These are phyloP conservation scores for Manis pentadactyla DNA, from an alignment of 2,797 vertebrate species.

Conservation along the genomic window DNA sequence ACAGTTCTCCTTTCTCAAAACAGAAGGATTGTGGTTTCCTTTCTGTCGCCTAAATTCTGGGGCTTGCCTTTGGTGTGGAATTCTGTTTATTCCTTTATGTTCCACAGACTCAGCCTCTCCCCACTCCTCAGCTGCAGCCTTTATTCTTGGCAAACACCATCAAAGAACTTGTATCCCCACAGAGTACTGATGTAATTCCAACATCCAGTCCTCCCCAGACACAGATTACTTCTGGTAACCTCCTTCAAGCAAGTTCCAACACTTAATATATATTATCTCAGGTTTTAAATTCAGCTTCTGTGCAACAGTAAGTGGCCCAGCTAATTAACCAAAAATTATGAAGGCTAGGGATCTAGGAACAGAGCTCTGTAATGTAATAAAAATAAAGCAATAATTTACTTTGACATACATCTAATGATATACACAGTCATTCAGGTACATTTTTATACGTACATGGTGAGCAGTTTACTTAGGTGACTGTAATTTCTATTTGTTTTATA, in stretches of 20 bases:
- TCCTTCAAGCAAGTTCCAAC: slow-evolving; percentile 1
- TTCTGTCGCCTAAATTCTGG: not conserved
- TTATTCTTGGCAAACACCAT: not conserved
- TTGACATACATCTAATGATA: not conserved
- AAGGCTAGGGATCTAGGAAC: not conserved
- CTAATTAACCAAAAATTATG: not conserved
- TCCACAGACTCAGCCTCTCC: not conserved
- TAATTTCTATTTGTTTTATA: not conserved
- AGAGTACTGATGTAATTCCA: not conserved
- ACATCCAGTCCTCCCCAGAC: not conserved
- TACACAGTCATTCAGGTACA: not conserved
- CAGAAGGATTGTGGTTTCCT: not conserved
- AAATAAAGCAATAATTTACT: not conserved
- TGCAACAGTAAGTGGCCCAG: not conserved
- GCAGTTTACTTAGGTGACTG: not conserved
- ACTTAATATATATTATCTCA: not conserved
- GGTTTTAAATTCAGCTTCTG: not conserved
- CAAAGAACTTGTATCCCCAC: not conserved
- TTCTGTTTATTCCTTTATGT: not conserved
- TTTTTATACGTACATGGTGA: not conserved
- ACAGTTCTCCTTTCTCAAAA: not conserved
- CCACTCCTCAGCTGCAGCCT: fast-evolving
- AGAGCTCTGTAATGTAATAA: not conserved
- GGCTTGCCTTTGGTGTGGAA: not conserved
- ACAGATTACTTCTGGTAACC: not conserved